Percentiles rank a stretch among this genome's conserved stretches.
phyloP scores from a whole-genome alignment of 2,888 invertebrate genomes.

The Maniola hyperantus region DNA sequence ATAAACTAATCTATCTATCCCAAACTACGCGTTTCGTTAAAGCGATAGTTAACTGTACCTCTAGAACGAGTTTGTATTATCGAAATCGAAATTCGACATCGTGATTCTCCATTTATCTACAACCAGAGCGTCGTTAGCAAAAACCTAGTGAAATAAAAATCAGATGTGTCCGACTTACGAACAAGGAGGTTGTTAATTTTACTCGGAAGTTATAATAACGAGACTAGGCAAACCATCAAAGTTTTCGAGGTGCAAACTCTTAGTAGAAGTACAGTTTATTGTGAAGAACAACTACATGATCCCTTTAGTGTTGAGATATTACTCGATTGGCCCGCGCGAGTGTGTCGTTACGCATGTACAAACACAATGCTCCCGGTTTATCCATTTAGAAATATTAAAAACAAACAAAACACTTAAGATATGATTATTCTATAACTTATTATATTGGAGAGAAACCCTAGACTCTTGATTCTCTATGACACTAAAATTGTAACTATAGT shows the following conservation, averaged over 20 bases:
- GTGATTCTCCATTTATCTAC: neutral
- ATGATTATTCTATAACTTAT: slow-evolving; percentile 76
- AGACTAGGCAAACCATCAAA: neutral
- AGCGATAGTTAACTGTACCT: slow-evolving; percentile 31
- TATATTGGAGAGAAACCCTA: slow-evolving; percentile 24
- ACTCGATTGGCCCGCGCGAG: slow-evolving; percentile 76
- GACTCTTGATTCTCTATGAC: neutral
- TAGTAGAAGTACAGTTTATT: slow-evolving; percentile 46
- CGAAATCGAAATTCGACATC: neutral
- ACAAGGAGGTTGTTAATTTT: neutral
- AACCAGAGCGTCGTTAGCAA: neutral
- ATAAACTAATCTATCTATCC: slow-evolving; percentile 24
- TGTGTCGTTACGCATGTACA: slow-evolving; percentile 44
- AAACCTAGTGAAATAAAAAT: neutral
- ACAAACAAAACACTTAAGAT: slow-evolving; percentile 70
- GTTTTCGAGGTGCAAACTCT: neutral
- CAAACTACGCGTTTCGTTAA: slow-evolving; percentile 22
- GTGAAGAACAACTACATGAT: slow-evolving; percentile 71
- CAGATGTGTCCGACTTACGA: neutral
- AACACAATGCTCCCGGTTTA: slow-evolving; percentile 58
- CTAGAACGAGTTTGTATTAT: neutral
- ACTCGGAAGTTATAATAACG: neutral
- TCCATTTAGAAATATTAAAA: slow-evolving; percentile 50
- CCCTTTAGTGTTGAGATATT: slow-evolving; percentile 73
- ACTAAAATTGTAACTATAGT: neutral